A percentile compares a stretch with the other conserved stretches of the same genome.
Evolutionary conservation across 2,888 invertebrate genomes (phyloP).

Genomic region (Latheticus oryzae): DNA sequence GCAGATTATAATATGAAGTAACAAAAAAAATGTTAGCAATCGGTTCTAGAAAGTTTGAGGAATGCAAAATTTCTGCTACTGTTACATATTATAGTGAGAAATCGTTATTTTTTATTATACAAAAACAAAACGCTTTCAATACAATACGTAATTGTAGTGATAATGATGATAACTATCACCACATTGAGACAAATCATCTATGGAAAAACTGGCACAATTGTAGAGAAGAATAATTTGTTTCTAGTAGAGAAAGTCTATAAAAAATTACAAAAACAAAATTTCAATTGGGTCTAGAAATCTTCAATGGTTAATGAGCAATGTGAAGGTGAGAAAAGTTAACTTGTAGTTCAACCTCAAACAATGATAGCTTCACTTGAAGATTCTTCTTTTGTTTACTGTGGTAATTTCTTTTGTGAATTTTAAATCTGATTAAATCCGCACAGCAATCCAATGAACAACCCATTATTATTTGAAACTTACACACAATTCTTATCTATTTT

Average conservation of each 20-base stretch:
- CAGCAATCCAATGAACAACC: conserved; percentile 3
- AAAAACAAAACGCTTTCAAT: too few relatives aligned
- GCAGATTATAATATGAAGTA: conserved; percentile 25
- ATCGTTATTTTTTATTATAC: conserved; percentile 18
- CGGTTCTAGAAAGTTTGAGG: conserved; percentile 24
- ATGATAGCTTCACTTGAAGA: conserved; percentile 6
- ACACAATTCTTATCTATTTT: too few relatives aligned
- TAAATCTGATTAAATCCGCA: not conserved
- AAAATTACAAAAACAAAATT: conserved; percentile 13
- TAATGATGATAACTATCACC: too few relatives aligned
- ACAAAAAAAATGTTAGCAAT: conserved; percentile 22
- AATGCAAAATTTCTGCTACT: conserved; percentile 29
- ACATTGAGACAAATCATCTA: too few relatives aligned
- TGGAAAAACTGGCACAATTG: not conserved
- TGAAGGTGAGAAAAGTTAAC: conserved; percentile 8
- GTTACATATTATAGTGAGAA: conserved; percentile 21
- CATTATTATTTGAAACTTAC: not conserved
- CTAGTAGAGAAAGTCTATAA: conserved; percentile 2
- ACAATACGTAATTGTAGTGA: conserved; percentile 1
- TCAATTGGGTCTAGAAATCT: not conserved
- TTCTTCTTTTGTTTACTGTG: conserved; percentile 6
- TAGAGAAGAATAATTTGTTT: not conserved
- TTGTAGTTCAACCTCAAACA: conserved; percentile 18
- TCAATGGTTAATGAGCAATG: too few relatives aligned
- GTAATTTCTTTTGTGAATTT: conserved; percentile 19